Evolutionary conservation across 2,113 vertebrate genomes (phyloP).

Genomic region (Etheostoma cragini): DNA sequence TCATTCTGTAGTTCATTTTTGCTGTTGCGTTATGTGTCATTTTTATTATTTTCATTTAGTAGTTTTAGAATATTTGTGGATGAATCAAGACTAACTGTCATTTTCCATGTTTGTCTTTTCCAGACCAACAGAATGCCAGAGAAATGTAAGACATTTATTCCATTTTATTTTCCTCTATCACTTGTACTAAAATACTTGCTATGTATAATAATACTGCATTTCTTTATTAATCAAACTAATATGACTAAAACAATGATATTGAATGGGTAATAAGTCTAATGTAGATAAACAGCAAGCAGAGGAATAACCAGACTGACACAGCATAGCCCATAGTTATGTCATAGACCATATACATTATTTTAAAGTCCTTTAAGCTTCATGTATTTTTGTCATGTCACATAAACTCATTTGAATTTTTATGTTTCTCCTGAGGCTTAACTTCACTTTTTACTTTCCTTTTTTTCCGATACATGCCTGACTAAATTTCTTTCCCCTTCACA

Average conservation of each 20-base stretch:
- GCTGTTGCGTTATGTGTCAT: neutral
- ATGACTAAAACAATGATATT: neutral
- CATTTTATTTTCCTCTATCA: neutral
- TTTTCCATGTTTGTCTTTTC: constrained; percentile 80
- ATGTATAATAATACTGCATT: constrained; percentile 1
- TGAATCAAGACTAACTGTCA: constrained; percentile 30
- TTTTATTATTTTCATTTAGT: constrained; percentile 18
- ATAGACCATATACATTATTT: constrained; percentile 77
- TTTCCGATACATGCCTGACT: constrained; percentile 19
- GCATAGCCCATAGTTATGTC: constrained; percentile 79
- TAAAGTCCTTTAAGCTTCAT: constrained; percentile 80
- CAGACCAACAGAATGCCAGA: constrained; percentile 90
- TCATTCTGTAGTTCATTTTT: constrained; percentile 4
- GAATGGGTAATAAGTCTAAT: constrained; percentile 21
- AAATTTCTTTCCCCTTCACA: constrained; percentile 21
- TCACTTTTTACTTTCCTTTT: constrained; percentile 23
- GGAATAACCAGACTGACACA: constrained; percentile 46
- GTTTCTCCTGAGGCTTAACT: constrained; percentile 46
- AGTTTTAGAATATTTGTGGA: neutral
- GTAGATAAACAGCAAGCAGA: constrained; percentile 7
- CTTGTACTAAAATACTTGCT: constrained; percentile 7
- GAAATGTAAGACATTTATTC: constrained; percentile 93
- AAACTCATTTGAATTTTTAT: constrained; percentile 39
- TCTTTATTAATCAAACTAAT: constrained; percentile 26
- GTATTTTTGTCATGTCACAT: constrained; percentile 76